Conservation (phyloP, 2,888 invertebrate genomes). For the Epirrita christyi region DNA sequence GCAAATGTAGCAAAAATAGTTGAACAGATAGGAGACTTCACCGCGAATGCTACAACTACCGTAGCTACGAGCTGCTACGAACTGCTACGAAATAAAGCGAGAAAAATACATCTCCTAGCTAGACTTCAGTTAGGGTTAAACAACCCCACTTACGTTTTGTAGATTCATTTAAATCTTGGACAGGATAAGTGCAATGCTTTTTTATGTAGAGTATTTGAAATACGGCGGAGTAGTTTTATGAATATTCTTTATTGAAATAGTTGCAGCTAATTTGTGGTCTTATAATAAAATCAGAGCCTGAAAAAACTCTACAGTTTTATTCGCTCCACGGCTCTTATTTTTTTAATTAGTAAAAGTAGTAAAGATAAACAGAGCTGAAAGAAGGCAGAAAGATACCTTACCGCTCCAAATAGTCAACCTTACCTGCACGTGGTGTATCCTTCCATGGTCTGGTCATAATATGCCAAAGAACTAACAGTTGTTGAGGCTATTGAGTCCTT, state of each 20-base stretch:
- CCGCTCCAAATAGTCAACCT: too few species aligned
- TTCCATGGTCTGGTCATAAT: too few species aligned
- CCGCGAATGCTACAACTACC: neutral
- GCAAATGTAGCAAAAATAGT: neutral
- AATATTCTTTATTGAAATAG: neutral
- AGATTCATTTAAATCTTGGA: neutral
- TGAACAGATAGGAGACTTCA: neutral
- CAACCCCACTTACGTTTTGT: neutral
- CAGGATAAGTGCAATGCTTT: neutral
- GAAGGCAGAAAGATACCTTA: too few species aligned
- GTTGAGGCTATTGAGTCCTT: too few species aligned
- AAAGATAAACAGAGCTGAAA: too few species aligned
- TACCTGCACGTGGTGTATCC: too few species aligned
- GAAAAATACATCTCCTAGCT: neutral
- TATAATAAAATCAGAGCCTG: too few species aligned
- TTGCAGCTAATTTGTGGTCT: neutral
- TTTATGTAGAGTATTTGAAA: neutral
- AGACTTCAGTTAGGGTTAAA: neutral
- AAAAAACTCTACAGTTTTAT: too few species aligned
- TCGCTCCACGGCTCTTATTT: too few species aligned
- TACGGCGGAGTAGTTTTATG: neutral
- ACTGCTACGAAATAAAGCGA: neutral
- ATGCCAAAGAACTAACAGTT: too few species aligned
- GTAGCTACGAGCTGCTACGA: conserved; percentile 4
- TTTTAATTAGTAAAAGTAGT: too few species aligned